Base-by-base conservation (phyloP, 2,888 invertebrate species). In the Nomada ferruginata region DNA sequence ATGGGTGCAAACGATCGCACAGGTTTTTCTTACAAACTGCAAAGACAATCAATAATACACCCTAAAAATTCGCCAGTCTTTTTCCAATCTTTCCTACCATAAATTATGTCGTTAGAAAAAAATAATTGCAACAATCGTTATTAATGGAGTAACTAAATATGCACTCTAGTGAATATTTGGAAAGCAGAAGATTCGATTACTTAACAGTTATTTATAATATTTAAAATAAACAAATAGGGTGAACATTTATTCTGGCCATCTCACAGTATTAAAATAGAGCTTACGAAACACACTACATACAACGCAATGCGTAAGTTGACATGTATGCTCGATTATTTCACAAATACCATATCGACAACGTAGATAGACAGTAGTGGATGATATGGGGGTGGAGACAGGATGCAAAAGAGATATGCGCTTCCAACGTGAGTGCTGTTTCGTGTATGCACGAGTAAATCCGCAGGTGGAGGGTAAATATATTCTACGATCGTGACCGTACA, bases 371-470 rank as follows among this genome's bases (percentile, higher is more conserved):
- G 69, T 57, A 77, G 70, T 63, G 74, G 73, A 71, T 20, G 68
- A 63, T 42, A 60, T 18, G 26, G 26, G 18, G 59, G 50, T 26
- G 59, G 57, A 57, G 47, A 36, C 65, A 71, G 76, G 66, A 60
- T 69, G 85, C 79, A 68, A 77, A 84, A 79, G 88, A 87, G 85
- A 88, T 83, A 85, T 59, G 82, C 79, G 79, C 53, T 80, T 69
- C 80, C 82, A 82, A 79, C 86, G 86, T 85, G 90, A 92, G 92
- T 92, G 92, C 90, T 91, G 90, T 92, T 92, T 87, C 92, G 89
- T 92, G 92, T 92, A 91, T 89, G 91, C 90, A 89, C 89, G 89
- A 88, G 89, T 87, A 91, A 92, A 92, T 92, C 89, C 89, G 90
- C 89, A 89, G 91, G 90, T 90, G 89, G 88, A 90, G 87, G 83